Conservation (phyloP, 2,113 vertebrate genomes). For the Rhombomys opimus region DNA sequence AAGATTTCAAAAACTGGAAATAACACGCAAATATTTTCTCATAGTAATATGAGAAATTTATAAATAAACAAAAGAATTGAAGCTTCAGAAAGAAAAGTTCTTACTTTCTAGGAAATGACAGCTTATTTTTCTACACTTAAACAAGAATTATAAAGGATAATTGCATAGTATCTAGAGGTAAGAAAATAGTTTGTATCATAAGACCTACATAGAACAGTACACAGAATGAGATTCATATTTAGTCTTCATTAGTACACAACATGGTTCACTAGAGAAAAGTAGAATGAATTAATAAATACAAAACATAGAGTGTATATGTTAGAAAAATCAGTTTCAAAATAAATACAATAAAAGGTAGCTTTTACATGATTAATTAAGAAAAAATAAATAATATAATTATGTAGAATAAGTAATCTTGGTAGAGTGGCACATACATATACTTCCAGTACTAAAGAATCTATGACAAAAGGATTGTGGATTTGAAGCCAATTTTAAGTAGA, state of each 20-base stretch:
- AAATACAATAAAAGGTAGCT: not conserved
- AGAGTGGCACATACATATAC: too few species aligned
- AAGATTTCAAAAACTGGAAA: conserved; percentile 24
- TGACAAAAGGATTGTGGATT: not conserved
- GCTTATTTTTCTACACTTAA: conserved; percentile 33
- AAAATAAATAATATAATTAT: not conserved
- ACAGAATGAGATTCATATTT: not conserved
- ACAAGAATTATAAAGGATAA: conserved; percentile 38
- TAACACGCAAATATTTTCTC: conserved; percentile 38
- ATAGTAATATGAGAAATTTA: conserved; percentile 38
- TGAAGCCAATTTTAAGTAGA: not conserved
- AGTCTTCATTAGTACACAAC: conserved; percentile 18
- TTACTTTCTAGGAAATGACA: not conserved
- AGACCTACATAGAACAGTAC: not conserved
- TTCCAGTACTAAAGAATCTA: not conserved
- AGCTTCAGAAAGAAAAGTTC: conserved; percentile 29
- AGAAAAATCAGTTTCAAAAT: conserved; percentile 25
- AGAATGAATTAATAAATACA: conserved; percentile 31
- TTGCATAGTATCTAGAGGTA: conserved; percentile 22
- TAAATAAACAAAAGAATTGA: conserved; percentile 21
- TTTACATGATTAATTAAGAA: not conserved
- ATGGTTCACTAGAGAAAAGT: not conserved
- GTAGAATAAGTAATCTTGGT: not conserved
- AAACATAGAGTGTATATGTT: conserved; percentile 7
- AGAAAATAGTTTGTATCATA: not conserved